Evolutionary conservation across 2,113 vertebrate genomes (phyloP), one percentile per base, ranked within the genome.

Genomic region (Atherinomorus stipes): DNA sequence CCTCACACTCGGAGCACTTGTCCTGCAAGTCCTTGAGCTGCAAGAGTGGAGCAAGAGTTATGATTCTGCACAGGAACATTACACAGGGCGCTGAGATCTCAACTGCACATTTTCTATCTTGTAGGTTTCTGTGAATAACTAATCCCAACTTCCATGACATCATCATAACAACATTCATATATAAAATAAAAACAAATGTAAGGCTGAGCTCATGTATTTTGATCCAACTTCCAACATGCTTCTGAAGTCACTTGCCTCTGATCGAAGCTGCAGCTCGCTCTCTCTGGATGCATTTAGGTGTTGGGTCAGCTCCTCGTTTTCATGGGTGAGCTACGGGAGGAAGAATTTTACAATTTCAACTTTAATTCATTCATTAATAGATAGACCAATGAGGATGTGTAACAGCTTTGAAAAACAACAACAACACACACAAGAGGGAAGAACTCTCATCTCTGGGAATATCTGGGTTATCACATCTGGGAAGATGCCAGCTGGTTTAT

Each of bases 221-320:
- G 23, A 11, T 21, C 11, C 13, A 22, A 59, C 0, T 67, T 3
- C 1, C 37, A 59, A 12, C n/a, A 25, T 15, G 38, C 11, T n/a
- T 12, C n/a, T 42, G 38, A 31, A 57, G 7, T 45, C n/a, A 44
- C 1, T 78, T 85, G 93, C 96, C 95, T 98, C 95, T 7, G 93
- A 92, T 44, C 87, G 92, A 0, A 96, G 93, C 61, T 93, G 89
- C 19, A 74, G 71, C 53, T 95, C 93, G 66, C 76, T 83, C 71
- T 96, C 96, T 37, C 93, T 93, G 0, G 92, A 92, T 1, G 68
- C 71, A 0, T 62, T 74, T 79, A 98, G 83, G 82, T 95, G 94
- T 83, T 95, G 95, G 73, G 93, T 95, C 79, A 97, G 82, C 76
- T 95, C 96, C 66, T 97, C 96, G 6, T 95, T 95, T 85, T 97